Evolutionary conservation across 2,888 invertebrate genomes (phyloP), one percentile per base, ranked within the genome.

Genomic region (Pollenia labialis): DNA sequence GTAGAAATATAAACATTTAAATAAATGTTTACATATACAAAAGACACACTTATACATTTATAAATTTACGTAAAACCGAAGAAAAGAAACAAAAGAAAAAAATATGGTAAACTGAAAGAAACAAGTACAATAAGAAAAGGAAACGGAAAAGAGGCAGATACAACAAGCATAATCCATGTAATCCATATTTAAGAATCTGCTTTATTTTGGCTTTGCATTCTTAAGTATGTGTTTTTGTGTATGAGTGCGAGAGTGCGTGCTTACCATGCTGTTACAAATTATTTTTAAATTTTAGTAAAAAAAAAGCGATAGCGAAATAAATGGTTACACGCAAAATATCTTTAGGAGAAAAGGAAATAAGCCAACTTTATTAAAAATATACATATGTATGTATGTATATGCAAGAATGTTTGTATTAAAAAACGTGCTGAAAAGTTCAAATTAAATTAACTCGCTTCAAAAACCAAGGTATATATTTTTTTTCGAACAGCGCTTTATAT

Each of bases 1-100:
- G 74, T 50, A 74, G 66, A 71, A 79, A 86, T 58, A 72, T 79
- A 85, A 82, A 85, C 68, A 79, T 85, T 79, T 82, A 80, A 80
- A 83, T 80, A 79, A 82, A 86, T 79, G 74, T 85, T 80, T 85
- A 64, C 18, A 68, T 52, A 81, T 60, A 72, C 14, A 48, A 62
- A 58, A 50, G 32, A 84, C 23, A 76, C 23, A 52, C 48, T 54
- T 60, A 71, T 64, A 16, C 48, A 71, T 4, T 48, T 64, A 54
- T 54, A 23, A 69, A 71, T 71, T 23, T 60, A 52, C 52, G 46
- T 74, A 32, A 69, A 69, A 68, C 16, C 1, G 6, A 60, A 69
- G 18, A 72, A 42, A n/a, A 56, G 18, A 58, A 40, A 14, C 12
- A 50, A 68, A 32, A 54, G 18, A 40, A 77, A 56, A 56, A 32